phyloP scores from a whole-genome alignment of 2,797 vertebrate species.

The Gadopsis marmoratus region DNA sequence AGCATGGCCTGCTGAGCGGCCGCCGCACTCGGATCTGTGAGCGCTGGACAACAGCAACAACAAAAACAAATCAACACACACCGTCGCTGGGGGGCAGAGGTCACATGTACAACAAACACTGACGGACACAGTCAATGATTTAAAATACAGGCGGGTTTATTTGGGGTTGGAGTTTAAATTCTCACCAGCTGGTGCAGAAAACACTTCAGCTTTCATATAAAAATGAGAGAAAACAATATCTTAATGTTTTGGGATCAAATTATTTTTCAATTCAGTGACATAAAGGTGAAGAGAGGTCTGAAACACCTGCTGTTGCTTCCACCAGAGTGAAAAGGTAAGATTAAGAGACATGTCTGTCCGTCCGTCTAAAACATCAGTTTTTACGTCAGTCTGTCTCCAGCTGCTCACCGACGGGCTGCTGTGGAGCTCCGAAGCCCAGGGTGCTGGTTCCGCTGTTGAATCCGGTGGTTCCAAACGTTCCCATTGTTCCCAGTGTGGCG shows the following conservation, averaged over 20 bases:
- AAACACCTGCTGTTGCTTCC: background rate
- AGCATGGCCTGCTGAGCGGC: conserved; percentile 93
- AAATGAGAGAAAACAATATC: no score
- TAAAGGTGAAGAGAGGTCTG: background rate
- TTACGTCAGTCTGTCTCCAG: background rate
- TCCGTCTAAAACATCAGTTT: no score
- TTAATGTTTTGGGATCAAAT: background rate
- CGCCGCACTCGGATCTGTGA: conserved; percentile 90
- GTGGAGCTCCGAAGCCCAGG: conserved; percentile 91
- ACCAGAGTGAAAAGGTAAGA: background rate
- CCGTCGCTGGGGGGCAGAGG: background rate
- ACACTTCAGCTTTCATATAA: no score
- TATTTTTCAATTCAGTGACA: background rate
- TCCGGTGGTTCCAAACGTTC: conserved; percentile 87
- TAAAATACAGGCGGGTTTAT: background rate
- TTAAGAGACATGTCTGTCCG: no score
- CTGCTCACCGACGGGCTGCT: conserved; percentile 94
- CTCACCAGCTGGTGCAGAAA: background rate
- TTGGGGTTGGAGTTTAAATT: background rate
- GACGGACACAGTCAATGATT: background rate
- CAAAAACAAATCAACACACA: background rate
- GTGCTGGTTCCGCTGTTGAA: conserved; percentile 88
- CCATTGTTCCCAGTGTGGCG: conserved; percentile 89
- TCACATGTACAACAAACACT: background rate
- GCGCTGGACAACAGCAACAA: conserved; percentile 75